These are phyloP conservation scores for Hetaerina titia DNA, from an alignment of 2,888 invertebrate species.

Conservation along the genomic window DNA sequence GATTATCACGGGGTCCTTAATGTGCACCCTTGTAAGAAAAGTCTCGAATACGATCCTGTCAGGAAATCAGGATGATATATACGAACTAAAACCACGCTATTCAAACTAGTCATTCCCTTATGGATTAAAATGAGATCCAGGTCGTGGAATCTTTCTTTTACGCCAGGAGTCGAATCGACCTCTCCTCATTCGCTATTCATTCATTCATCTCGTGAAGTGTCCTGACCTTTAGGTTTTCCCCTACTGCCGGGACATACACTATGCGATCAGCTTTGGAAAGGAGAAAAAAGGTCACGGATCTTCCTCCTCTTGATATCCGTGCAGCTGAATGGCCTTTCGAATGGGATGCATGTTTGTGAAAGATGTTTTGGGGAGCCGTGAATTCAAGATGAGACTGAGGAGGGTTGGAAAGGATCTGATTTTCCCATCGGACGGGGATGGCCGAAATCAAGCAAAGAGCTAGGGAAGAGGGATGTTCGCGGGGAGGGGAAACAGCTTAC, in stretches of 20 bases:
- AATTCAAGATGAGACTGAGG: background rate
- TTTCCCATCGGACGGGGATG: background rate
- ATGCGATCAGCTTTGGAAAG: background rate
- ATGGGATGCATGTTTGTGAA: background rate
- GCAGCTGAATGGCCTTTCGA: background rate
- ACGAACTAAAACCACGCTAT: too few relatives aligned
- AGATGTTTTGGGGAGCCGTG: background rate
- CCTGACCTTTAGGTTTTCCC: background rate
- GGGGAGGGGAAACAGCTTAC: background rate
- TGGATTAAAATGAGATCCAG: too few relatives aligned
- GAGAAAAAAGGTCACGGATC: background rate
- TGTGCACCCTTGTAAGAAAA: too few relatives aligned
- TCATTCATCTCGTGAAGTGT: background rate
- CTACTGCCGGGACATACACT: background rate
- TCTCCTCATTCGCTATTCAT: background rate
- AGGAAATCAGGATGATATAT: too few relatives aligned
- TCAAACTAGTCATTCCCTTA: too few relatives aligned
- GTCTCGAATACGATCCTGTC: too few relatives aligned
- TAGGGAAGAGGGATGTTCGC: background rate
- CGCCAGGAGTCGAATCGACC: too few relatives aligned
- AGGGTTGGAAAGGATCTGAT: background rate
- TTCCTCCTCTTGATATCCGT: background rate
- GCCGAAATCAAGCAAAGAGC: background rate
- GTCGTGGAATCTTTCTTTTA: too few relatives aligned
- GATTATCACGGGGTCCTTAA: too few relatives aligned